A percentile compares a stretch with the other conserved stretches of the same genome.
These are phyloP conservation scores for Corynorhinus townsendii DNA, from an alignment of 2,113 vertebrate genomes.

Conservation along the genomic window DNA sequence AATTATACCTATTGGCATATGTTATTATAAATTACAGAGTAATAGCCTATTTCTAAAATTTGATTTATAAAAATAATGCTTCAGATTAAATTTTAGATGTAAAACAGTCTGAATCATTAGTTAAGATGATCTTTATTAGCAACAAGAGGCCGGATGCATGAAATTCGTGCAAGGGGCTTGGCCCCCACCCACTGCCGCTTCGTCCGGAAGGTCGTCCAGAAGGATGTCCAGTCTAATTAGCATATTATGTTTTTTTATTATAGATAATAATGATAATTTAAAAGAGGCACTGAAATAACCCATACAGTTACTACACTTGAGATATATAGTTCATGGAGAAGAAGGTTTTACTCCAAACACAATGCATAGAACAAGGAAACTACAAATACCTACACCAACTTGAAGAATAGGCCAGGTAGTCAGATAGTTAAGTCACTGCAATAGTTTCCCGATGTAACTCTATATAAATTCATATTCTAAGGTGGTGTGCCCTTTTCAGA, in stretches of 20 bases:
- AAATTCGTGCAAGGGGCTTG: too few relatives aligned
- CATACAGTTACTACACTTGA: not conserved
- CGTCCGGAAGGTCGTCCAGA: too few relatives aligned
- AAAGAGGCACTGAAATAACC: constrained; percentile 10
- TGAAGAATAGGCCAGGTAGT: not conserved
- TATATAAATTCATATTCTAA: not conserved
- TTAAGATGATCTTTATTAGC: constrained; percentile 9
- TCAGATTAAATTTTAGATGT: constrained; percentile 30
- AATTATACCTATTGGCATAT: not conserved
- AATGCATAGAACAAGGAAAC: not conserved
- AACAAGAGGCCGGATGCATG: not conserved
- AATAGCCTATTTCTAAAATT: not conserved
- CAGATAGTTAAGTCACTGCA: not conserved
- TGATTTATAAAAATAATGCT: constrained; percentile 38
- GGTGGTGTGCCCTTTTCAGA: not conserved
- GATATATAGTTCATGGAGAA: not conserved
- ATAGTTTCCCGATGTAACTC: not conserved
- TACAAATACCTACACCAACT: not conserved
- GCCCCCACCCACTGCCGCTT: too few relatives aligned
- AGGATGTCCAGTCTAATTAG: too few relatives aligned
- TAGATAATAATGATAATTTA: not conserved
- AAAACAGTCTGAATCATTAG: not conserved
- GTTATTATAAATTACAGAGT: constrained; percentile 18
- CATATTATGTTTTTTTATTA: too few relatives aligned
- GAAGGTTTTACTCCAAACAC: not conserved